Evolutionary conservation across 2,113 vertebrate species (phyloP).

Genomic region (Syngnathoides biaculeatus): DNA sequence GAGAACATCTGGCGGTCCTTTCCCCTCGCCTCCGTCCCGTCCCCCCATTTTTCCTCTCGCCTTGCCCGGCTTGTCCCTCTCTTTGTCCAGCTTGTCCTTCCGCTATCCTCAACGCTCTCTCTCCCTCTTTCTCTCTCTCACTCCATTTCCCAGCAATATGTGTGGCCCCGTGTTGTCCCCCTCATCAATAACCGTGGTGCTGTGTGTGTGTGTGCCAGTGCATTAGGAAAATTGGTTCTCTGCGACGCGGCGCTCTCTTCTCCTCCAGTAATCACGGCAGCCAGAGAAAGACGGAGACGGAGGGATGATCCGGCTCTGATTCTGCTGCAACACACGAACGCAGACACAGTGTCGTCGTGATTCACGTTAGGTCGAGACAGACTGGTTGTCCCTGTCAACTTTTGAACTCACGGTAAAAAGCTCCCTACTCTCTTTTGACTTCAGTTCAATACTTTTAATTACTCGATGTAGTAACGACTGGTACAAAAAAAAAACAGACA

Average conservation of each 20-base stretch:
- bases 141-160: conserved; percentile 61
- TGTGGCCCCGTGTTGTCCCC: conserved; percentile 59
- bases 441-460: conserved; percentile 11
- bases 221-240: conserved; percentile 74
- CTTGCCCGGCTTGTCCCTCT: conserved; percentile 33
- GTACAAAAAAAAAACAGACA: not conserved
- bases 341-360: conserved; percentile 53
- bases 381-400: conserved; percentile 57
- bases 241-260: conserved; percentile 65
- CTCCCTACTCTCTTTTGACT: conserved; percentile 13
- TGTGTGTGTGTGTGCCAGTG: conserved; percentile 54
- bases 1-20: conserved; percentile 16
- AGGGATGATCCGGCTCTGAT: conserved; percentile 56
- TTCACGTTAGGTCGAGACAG: conserved; percentile 66
- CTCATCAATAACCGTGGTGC: conserved; percentile 74
- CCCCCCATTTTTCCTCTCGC: conserved; percentile 16
- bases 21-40: conserved; percentile 10
- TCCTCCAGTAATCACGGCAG: conserved; percentile 72
- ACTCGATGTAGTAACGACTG: conserved; percentile 17
- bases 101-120: conserved; percentile 30
- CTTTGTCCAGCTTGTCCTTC: conserved; percentile 49
- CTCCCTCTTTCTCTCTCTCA: conserved; percentile 32
- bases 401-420: conserved; percentile 68
- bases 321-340: conserved; percentile 49
- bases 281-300: conserved; percentile 29